Evolutionary conservation across 2,797 vertebrate species (phyloP), one percentile per base, ranked within the genome.

Genomic region (Toxotes lorentzi): DNA sequence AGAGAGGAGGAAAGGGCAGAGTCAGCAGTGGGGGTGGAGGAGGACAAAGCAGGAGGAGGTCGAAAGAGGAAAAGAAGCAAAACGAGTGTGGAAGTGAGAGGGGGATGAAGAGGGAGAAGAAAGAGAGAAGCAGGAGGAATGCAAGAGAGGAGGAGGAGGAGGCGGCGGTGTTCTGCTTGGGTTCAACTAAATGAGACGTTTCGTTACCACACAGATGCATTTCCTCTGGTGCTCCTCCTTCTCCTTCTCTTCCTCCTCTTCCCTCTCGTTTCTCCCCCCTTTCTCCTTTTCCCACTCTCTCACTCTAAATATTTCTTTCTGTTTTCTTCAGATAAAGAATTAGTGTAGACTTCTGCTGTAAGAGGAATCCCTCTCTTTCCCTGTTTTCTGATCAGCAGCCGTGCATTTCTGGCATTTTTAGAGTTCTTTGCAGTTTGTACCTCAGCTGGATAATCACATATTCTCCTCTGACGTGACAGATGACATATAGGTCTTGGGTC

Each of bases 161-260:
- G 53, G 58, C 13, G 27, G 70, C 58, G 63, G 73, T 63, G 86
- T 88, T 89, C 87, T 85, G 86, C 76, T 78, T 56, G 74, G 76
- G 68, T 88, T 82, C 71, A 83, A 34, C 77, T 73, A 82, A 88
- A 90, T 89, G 81, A 90, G 78, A 86, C 75, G 43, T 86, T 79
- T 53, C 2, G 68, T 76, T 53, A 30, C 82, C 79, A 76, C 79
- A 81, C 67, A 43, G 70, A 78, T 67, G 51, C 69, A 63, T 83
- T 88, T 88, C 87, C 83, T 67, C 58, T 65, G 34, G 19, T 17
- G 4, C 61, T 73, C 38, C 75, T 74, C 47, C 73, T 70, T 7
- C 21, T 78, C 4, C 21, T 71, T 11, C 58, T 54, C 17, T n/a
- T 59, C 48, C 24, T 77, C 51, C 47, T 60, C 8, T 17, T 51